Percentiles rank a stretch among this genome's conserved stretches.
Evolutionary conservation across 2,888 invertebrate species (phyloP).

Genomic region (Perithous albicinctus): DNA sequence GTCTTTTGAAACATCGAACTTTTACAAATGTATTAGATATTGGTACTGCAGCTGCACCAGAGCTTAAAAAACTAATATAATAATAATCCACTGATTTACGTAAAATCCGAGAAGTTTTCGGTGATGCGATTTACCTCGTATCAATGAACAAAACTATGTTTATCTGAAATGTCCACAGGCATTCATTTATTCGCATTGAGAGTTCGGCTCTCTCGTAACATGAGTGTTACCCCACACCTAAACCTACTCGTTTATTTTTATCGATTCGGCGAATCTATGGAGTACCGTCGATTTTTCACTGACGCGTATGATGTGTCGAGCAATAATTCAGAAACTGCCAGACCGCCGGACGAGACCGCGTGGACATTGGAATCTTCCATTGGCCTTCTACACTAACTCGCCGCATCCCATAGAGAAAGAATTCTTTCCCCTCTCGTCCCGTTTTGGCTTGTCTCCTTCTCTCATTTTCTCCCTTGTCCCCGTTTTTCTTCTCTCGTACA

Average conservation of each 20-base stretch:
- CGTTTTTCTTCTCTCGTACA: slow-evolving; percentile 40
- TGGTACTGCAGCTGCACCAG: too few species aligned
- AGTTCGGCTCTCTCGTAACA: slow-evolving; percentile 10
- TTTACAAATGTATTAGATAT: background rate
- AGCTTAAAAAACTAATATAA: background rate
- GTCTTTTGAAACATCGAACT: background rate
- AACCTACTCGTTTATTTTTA: slow-evolving; percentile 47
- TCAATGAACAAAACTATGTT: slow-evolving; percentile 16
- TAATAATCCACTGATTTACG: background rate
- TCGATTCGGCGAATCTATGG: slow-evolving; percentile 50
- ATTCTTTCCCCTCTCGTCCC: slow-evolving; percentile 13
- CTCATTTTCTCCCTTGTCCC: slow-evolving; percentile 23
- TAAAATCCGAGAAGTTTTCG: background rate
- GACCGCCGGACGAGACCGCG: slow-evolving; percentile 45
- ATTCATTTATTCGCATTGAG: slow-evolving; percentile 28
- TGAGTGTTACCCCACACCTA: slow-evolving; percentile 14
- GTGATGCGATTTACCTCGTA: slow-evolving; percentile 1
- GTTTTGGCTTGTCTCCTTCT: slow-evolving; percentile 41
- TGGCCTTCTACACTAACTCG: slow-evolving; percentile 22
- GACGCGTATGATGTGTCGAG: slow-evolving; percentile 54
- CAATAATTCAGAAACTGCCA: slow-evolving; percentile 58
- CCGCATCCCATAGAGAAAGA: slow-evolving; percentile 18
- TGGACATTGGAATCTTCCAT: slow-evolving; percentile 55
- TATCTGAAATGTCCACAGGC: slow-evolving; percentile 11
- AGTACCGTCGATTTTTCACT: slow-evolving; percentile 52